Evolutionary conservation across 2,888 invertebrate genomes (phyloP).

Genomic region (Heteropelma amictum): DNA sequence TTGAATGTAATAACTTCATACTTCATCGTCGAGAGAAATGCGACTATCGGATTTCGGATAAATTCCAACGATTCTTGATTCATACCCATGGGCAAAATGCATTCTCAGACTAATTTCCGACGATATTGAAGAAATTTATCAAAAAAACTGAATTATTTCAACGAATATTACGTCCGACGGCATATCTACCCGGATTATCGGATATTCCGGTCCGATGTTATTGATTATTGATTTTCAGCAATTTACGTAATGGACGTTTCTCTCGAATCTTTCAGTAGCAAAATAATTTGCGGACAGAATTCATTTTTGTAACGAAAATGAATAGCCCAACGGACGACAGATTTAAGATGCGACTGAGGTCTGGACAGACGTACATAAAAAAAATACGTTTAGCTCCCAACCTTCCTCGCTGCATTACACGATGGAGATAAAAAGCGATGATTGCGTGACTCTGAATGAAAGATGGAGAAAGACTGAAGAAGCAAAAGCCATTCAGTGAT

Average conservation of each 20-base stretch:
- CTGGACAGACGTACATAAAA: too few species aligned
- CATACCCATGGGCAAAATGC: not conserved
- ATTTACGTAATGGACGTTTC: not conserved
- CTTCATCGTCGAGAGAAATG: not conserved
- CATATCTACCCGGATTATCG: conserved; percentile 15
- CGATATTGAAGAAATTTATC: conserved; percentile 24
- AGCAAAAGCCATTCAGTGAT: conserved; percentile 19
- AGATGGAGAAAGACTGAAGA: conserved; percentile 8
- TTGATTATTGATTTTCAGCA: not conserved
- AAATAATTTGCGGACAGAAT: too few species aligned
- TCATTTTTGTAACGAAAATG: too few species aligned
- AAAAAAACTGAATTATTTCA: not conserved
- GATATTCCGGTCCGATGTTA: conserved; percentile 4
- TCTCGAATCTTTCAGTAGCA: not conserved
- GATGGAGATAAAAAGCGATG: not conserved
- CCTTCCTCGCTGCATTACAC: not conserved
- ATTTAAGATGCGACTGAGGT: too few species aligned
- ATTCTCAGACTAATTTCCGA: conserved; percentile 38
- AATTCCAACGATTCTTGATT: conserved; percentile 18
- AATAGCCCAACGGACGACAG: too few species aligned
- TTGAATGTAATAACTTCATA: not conserved
- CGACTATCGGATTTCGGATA: not conserved
- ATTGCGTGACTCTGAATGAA: conserved; percentile 6
- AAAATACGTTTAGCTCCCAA: not conserved
- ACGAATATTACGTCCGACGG: not conserved